A percentile compares a stretch with the other conserved stretches of the same genome.
Evolutionary conservation across 1,140 invertebrate genomes (phyloP).

Genomic region (Antheraea pernyi): DNA sequence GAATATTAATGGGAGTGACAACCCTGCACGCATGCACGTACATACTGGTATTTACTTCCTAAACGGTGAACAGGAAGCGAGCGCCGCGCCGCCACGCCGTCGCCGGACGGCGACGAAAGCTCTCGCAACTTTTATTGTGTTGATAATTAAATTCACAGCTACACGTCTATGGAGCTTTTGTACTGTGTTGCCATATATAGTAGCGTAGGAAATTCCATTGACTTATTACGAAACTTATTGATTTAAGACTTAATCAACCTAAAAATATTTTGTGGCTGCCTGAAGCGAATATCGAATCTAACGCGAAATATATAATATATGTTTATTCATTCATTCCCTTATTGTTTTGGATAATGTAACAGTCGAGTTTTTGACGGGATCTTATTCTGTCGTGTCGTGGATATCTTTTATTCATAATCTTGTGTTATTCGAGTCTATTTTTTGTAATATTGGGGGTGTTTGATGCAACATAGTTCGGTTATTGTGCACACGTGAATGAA

Average conservation of each 20-base stretch:
- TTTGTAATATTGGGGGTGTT: too few relatives aligned
- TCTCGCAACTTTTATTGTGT: neutral
- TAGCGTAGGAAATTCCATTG: neutral
- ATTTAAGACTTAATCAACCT: neutral
- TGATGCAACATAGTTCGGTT: too few relatives aligned
- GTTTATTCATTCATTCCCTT: too few relatives aligned
- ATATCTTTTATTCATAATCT: too few relatives aligned
- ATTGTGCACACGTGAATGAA: too few relatives aligned
- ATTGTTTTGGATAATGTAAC: too few relatives aligned
- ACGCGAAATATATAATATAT: too few relatives aligned
- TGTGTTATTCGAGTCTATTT: too few relatives aligned
- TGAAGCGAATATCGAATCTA: too few relatives aligned
- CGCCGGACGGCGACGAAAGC: neutral
- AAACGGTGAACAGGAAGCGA: constrained; percentile 5
- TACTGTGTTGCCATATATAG: neutral
- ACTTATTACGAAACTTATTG: neutral
- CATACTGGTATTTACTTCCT: constrained; percentile 8
- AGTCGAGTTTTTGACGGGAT: too few relatives aligned
- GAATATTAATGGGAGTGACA: neutral
- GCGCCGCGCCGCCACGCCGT: neutral
- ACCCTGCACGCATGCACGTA: neutral
- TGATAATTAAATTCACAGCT: constrained; percentile 3
- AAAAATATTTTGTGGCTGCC: too few relatives aligned
- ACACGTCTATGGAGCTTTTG: neutral
- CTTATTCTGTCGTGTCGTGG: too few relatives aligned